phyloP scores from a whole-genome alignment of 2,888 invertebrate genomes.

The Parochlus steinenii region DNA sequence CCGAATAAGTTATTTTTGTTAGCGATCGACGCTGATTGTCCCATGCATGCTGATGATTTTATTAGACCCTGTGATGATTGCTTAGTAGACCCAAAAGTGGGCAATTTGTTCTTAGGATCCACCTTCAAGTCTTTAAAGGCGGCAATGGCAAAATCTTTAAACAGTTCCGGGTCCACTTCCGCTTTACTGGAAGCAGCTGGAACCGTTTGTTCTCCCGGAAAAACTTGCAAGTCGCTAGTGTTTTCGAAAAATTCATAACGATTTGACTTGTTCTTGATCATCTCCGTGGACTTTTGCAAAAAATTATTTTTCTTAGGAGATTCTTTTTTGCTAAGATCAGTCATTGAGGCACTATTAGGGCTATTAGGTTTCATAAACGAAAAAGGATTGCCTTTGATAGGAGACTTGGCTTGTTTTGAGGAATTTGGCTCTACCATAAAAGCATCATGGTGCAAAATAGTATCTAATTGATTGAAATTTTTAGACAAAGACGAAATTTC shows the following conservation, averaged over 20 bases:
- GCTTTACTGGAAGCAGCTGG: neutral
- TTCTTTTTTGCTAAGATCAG: neutral
- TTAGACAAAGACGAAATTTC: no score
- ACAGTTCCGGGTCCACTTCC: slow-evolving; percentile 13
- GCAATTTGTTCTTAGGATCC: neutral
- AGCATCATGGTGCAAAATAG: no score
- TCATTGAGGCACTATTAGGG: neutral
- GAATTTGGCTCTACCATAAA: no score
- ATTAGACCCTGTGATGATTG: slow-evolving; percentile 3
- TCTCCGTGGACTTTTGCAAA: slow-evolving; percentile 9
- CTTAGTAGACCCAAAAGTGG: slow-evolving; percentile 2
- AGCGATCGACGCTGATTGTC: neutral
- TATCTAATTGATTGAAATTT: no score
- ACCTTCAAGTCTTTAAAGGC: slow-evolving; percentile 15
- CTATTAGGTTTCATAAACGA: no score
- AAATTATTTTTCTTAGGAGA: slow-evolving; percentile 1
- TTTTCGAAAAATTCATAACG: slow-evolving; percentile 11
- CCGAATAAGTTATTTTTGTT: no score
- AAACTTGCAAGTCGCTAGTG: neutral
- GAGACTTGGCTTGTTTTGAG: no score
- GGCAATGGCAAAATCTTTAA: slow-evolving; percentile 15
- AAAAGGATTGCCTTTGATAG: no score
- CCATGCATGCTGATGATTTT: slow-evolving; percentile 1
- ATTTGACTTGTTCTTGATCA: slow-evolving; percentile 7
- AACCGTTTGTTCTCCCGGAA: neutral